phyloP scores from a whole-genome alignment of 2,888 invertebrate species.

The Philereme transversata region DNA sequence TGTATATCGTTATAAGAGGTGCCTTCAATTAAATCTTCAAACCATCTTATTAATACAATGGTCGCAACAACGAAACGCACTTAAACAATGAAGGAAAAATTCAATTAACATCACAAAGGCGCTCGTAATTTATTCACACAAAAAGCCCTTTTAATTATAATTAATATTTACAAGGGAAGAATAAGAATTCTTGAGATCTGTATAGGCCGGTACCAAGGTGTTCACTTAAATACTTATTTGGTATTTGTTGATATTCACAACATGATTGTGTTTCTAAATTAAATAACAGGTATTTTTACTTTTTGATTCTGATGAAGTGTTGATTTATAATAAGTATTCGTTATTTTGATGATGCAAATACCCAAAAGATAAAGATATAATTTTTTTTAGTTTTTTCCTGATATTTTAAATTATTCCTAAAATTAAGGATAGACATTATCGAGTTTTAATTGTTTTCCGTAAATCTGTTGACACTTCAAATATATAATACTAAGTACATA shows the following conservation, averaged over 20 bases:
- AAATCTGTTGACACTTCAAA: too few relatives aligned
- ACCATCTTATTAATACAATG: conserved; percentile 43
- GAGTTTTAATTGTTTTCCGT: too few relatives aligned
- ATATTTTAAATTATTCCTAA: too few relatives aligned
- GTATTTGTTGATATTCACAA: background rate
- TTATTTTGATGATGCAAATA: too few relatives aligned
- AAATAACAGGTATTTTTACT: too few relatives aligned
- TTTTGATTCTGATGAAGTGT: too few relatives aligned
- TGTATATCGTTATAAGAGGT: background rate
- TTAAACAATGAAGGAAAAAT: conserved; percentile 75
- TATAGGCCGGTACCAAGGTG: conserved; percentile 35
- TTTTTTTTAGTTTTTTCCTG: too few relatives aligned
- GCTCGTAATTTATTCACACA: conserved; percentile 76
- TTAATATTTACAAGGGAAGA: conserved; percentile 72
- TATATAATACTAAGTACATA: too few relatives aligned
- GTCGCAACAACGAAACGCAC: conserved; percentile 69
- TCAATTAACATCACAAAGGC: conserved; percentile 79
- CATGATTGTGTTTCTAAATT: too few relatives aligned
- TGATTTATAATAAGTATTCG: too few relatives aligned
- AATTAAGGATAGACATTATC: too few relatives aligned
- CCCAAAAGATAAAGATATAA: too few relatives aligned
- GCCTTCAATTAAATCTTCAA: conserved; percentile 32
- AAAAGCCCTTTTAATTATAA: conserved; percentile 79
- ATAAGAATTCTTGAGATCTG: conserved; percentile 40
- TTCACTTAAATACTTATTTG: background rate